Evolutionary conservation across 1,140 invertebrate species (phyloP), one percentile per base, ranked within the genome.

Genomic region (Marisa cornuarietis): DNA sequence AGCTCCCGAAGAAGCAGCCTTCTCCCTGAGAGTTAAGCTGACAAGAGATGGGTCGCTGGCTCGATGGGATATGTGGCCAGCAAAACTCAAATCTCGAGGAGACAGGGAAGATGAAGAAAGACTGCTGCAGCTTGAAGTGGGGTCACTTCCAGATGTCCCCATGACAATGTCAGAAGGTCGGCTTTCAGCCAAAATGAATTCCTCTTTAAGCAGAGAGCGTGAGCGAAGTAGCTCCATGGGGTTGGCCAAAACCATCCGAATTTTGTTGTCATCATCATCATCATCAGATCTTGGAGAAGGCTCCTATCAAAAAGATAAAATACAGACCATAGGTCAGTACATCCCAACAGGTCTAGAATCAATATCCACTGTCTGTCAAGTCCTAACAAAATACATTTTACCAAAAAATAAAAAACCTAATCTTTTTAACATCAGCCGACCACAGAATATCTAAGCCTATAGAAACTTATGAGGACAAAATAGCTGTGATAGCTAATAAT

Each of bases 121-220:
- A 74, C 81, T 82, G 69, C 78, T 80, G 54, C 63, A 68, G 71
- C 80, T 82, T 65, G 83, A 84, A 0, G 79, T 58, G 14, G 79
- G 83, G 58, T 84, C 80, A 73, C 83, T 84, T 18, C 83, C 81
- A 3, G 88, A 87, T 0, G 85, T 87, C 16, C 79, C 80, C n/a
- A 87, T 79, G n/a, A 84, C 82, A 20, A 82, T 69, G 71, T 89
- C 88, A 78, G 84, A 86, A 22, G 88, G 85, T 13, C 88, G 83
- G 79, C 85, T 88, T 62, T 90, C 89, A 58, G 88, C 89, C 22
- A 90, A 79, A 42, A 89, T 82, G 80, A 90, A 90, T 66, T 89
- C 87, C 42, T 87, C 87, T 65, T 88, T 90, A 18, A 85, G 83
- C 20, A 88, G 82, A 14, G 88, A 84, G 49, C 83, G 79, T 52